A percentile compares a stretch with the other conserved stretches of the same genome.
Evolutionary conservation across 2,797 vertebrate genomes (phyloP).

Genomic region (Decapterus maruadsi): DNA sequence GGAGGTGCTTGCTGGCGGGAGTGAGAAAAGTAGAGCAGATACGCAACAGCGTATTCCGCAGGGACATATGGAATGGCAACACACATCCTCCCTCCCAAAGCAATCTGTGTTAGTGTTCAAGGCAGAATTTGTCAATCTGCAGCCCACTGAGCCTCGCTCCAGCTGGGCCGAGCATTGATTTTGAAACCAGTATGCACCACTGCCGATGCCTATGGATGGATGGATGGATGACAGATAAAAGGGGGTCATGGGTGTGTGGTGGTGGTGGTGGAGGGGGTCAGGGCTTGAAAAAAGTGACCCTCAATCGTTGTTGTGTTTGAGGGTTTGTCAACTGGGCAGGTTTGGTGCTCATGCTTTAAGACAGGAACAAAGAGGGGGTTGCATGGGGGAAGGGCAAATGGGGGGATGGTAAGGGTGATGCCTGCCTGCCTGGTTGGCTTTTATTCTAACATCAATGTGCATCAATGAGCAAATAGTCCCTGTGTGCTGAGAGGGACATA

Average conservation of each 20-base stretch:
- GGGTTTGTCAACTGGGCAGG: constrained; percentile 72
- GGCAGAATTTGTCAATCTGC: constrained; percentile 71
- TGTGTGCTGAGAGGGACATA: constrained; percentile 62
- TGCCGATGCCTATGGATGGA: constrained; percentile 24
- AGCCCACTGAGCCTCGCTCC: constrained; percentile 57
- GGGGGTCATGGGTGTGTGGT: constrained; percentile 4
- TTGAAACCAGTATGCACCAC: constrained; percentile 52
- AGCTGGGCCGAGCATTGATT: constrained; percentile 74
- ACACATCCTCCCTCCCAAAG: constrained; percentile 55
- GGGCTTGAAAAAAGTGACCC: constrained; percentile 62
- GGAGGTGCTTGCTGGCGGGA: constrained; percentile 39
- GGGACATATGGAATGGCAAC: constrained; percentile 62
- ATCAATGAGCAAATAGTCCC: constrained; percentile 80
- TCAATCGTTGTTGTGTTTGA: constrained; percentile 65
- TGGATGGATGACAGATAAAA: constrained; percentile 42
- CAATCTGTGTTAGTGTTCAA: constrained; percentile 71
- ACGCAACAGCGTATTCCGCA: constrained; percentile 52
- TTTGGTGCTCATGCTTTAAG: constrained; percentile 73
- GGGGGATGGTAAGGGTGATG: constrained; percentile 74
- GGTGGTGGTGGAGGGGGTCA: neutral
- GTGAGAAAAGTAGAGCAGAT: constrained; percentile 69
- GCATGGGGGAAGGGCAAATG: constrained; percentile 69
- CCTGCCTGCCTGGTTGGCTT: constrained; percentile 76
- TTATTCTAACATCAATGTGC: constrained; percentile 81
- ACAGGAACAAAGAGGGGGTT: constrained; percentile 81